phyloP scores from a whole-genome alignment of 2,888 invertebrate genomes.

The Diploptera punctata region DNA sequence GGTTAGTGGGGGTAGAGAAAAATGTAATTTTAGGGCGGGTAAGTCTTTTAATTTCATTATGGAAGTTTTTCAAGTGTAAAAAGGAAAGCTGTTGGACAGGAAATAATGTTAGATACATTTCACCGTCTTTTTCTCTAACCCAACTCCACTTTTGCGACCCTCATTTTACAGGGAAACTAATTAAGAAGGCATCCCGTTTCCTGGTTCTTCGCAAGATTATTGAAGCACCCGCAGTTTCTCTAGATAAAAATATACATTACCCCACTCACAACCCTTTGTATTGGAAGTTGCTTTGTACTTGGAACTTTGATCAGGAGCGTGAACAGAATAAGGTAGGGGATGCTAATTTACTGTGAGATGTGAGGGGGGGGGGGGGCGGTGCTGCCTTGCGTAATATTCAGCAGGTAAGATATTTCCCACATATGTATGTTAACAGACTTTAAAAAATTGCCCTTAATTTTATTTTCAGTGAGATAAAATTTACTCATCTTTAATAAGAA shows the following conservation, averaged over 20 bases:
- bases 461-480: too few species aligned
- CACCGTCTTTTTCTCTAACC: too few species aligned
- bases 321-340: neutral
- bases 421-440: too few species aligned
- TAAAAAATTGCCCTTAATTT: too few species aligned
- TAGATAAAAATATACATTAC: neutral
- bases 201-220: neutral
- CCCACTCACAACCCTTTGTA: neutral
- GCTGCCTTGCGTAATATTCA: neutral
- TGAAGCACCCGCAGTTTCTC: neutral
- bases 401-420: neutral
- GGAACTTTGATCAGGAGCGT: neutral
- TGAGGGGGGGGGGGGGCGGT: neutral
- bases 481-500: too few species aligned
- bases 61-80: slow-evolving; percentile 5
- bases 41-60: neutral
- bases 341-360: neutral
- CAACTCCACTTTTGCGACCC: too few species aligned
- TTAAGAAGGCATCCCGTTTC: neutral
- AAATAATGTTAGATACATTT: too few species aligned
- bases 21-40: neutral
- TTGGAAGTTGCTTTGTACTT: neutral
- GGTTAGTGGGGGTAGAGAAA: neutral
- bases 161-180: neutral
- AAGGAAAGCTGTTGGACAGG: slow-evolving; percentile 4